A percentile compares a stretch with the other conserved stretches of the same genome.
phyloP scores from a whole-genome alignment of 2,113 vertebrate genomes.

The Coturnix japonica region DNA sequence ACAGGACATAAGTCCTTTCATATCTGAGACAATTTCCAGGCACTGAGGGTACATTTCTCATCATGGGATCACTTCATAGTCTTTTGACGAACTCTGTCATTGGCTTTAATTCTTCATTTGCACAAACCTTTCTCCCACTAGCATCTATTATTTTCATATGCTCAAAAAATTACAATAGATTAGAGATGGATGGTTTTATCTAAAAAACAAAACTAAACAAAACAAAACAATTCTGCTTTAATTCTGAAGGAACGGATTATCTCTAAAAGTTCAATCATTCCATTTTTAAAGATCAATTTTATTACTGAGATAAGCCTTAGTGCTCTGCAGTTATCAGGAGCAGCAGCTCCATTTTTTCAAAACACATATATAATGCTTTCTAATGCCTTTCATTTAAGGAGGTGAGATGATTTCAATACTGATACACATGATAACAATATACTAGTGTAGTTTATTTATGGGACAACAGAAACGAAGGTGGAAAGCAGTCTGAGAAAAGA shows the following conservation, averaged over 20 bases:
- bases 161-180: neutral
- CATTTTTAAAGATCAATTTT: neutral
- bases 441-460: neutral
- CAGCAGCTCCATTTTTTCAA: neutral
- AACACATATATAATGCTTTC: neutral
- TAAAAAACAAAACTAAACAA: neutral
- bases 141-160: neutral
- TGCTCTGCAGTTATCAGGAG: neutral
- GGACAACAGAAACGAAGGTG: neutral
- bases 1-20: neutral
- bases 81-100: neutral
- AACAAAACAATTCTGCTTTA: neutral
- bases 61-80: neutral
- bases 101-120: neutral
- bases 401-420: neutral
- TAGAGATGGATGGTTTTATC: neutral
- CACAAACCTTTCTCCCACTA: neutral
- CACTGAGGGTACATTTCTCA: neutral
- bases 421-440: neutral
- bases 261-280: neutral
- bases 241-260: neutral
- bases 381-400: neutral
- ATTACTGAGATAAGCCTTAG: neutral
- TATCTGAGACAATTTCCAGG: neutral
- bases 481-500: neutral